These are phyloP conservation scores for Drosophila anomalata DNA, from an alignment of 2,888 invertebrate genomes.

Conservation along the genomic window DNA sequence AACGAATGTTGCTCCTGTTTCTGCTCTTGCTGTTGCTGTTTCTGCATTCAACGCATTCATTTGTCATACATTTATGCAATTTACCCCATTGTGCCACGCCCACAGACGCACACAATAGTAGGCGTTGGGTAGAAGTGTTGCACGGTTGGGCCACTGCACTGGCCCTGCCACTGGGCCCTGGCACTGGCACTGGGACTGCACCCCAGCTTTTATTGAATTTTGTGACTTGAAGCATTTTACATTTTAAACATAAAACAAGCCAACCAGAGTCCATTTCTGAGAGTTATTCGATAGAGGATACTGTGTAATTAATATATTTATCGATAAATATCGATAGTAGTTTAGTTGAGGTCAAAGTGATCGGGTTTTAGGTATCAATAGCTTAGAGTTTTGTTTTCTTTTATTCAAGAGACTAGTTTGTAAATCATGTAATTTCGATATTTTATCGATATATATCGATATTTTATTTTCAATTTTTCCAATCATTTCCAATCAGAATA, in stretches of 20 bases:
- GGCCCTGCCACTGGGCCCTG: slow-evolving; percentile 10
- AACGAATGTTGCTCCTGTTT: slow-evolving; percentile 15
- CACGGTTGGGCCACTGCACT: background rate
- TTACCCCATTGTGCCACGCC: slow-evolving; percentile 44
- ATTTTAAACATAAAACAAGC: slow-evolving; percentile 63
- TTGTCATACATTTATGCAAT: slow-evolving; percentile 73
- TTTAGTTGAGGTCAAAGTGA: too few species aligned
- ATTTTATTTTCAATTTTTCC: too few species aligned
- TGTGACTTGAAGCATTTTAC: slow-evolving; percentile 74
- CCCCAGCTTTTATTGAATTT: slow-evolving; percentile 70
- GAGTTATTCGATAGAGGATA: background rate
- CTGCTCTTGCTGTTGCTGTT: background rate
- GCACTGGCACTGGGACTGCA: slow-evolving; percentile 3
- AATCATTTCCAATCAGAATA: too few species aligned
- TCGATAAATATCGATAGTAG: background rate
- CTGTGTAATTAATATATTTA: slow-evolving; percentile 2
- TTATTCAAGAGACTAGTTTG: too few species aligned
- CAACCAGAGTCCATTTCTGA: background rate
- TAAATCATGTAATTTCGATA: too few species aligned
- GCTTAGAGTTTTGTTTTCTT: too few species aligned
- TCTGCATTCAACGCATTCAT: slow-evolving; percentile 53
- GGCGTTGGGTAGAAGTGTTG: background rate
- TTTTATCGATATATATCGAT: too few species aligned
- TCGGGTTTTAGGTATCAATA: too few species aligned
- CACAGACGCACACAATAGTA: slow-evolving; percentile 2